Conservation (phyloP, 2,797 vertebrate genomes). For the Gambelia wislizenii region DNA sequence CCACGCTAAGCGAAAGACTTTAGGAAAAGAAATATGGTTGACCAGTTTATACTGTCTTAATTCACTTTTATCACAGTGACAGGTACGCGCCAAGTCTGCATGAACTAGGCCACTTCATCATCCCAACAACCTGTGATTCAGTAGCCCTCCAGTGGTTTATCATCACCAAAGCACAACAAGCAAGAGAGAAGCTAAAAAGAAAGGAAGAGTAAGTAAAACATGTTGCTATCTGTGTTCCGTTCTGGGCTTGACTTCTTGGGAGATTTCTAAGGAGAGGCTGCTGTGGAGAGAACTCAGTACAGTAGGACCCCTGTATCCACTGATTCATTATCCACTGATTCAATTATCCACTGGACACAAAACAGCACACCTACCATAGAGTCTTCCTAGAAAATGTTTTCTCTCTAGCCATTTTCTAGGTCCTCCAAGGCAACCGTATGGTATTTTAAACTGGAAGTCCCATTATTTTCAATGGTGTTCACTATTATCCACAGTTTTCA, state of each 20-base stretch:
- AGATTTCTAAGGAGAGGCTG: not conserved
- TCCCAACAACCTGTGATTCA: conserved; percentile 86
- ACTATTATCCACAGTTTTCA: too few relatives aligned
- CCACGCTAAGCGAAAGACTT: conserved; percentile 5
- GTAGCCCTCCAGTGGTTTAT: conserved; percentile 88
- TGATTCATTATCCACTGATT: too few relatives aligned
- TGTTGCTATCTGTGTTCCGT: not conserved
- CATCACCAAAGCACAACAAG: conserved; percentile 86
- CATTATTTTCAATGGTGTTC: too few relatives aligned
- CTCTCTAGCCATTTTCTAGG: too few relatives aligned
- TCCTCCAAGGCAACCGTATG: too few relatives aligned
- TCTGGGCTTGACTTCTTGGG: not conserved
- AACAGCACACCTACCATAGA: too few relatives aligned
- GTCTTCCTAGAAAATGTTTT: too few relatives aligned
- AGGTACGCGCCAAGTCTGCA: conserved; percentile 87
- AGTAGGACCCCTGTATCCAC: too few relatives aligned
- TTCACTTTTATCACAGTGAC: conserved; percentile 79
- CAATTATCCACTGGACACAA: too few relatives aligned
- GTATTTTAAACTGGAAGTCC: too few relatives aligned
- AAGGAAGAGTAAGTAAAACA: conserved; percentile 86
- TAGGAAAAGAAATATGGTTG: not conserved
- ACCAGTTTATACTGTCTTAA: not conserved
- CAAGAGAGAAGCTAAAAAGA: conserved; percentile 83
- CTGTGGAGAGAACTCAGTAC: not conserved
- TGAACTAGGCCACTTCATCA: conserved; percentile 89